A percentile compares a stretch with the other conserved stretches of the same genome.
phyloP scores from a whole-genome alignment of 2,797 vertebrate genomes.

The Chelidonichthys spinosus region DNA sequence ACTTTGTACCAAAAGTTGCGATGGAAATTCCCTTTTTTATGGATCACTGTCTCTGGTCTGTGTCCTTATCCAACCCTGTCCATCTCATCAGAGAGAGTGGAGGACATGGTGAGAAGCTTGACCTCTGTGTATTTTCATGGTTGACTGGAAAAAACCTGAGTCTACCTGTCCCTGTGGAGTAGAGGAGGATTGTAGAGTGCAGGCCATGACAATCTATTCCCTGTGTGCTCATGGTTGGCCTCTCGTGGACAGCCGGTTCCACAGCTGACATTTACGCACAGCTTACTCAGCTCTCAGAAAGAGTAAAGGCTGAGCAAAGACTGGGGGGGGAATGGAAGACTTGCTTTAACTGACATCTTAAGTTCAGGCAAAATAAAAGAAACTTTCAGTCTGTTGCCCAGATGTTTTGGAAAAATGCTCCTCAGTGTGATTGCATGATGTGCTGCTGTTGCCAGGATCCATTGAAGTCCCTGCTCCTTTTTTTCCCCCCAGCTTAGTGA shows the following conservation, averaged over 20 bases:
- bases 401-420: neutral
- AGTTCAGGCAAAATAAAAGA: conserved; percentile 1
- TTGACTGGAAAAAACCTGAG: conserved; percentile 72
- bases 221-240: conserved; percentile 67
- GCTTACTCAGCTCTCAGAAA: conserved; percentile 54
- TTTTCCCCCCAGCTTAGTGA: neutral
- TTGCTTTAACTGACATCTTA: conserved; percentile 26
- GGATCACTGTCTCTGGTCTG: conserved; percentile 48
- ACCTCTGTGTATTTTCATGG: conserved; percentile 76
- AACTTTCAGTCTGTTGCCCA: neutral
- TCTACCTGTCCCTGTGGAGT: conserved; percentile 72
- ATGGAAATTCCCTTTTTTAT: conserved; percentile 40
- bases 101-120: conserved; percentile 66
- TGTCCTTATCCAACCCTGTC: conserved; percentile 55
- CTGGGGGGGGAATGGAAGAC: conserved; percentile 2
- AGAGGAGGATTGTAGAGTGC: conserved; percentile 67
- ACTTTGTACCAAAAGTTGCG: conserved; percentile 12
- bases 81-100: conserved; percentile 54
- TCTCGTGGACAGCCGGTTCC: conserved; percentile 61
- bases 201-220: conserved; percentile 74
- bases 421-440: neutral
- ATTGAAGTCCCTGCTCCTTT: neutral
- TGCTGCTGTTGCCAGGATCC: neutral
- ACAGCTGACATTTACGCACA: conserved; percentile 71
- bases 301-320: neutral